phyloP scores from a whole-genome alignment of 2,113 vertebrate species.

The Galbula dea region DNA sequence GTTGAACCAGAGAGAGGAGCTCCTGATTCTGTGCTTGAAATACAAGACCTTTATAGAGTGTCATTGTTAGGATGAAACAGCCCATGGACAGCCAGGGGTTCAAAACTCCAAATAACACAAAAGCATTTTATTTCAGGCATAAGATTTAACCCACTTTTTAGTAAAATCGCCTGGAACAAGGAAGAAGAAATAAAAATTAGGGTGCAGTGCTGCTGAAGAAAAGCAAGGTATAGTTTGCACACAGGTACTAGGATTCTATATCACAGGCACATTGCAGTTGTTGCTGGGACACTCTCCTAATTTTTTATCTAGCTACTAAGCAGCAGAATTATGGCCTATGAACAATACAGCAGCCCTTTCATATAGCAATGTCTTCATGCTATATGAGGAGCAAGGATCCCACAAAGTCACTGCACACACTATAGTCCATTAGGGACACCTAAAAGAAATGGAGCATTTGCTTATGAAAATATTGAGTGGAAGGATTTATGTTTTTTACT shows the following conservation, averaged over 20 bases:
- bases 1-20: not conserved
- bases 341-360: not conserved
- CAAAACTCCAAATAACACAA: not conserved
- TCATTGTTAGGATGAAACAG: not conserved
- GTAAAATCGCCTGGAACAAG: not conserved
- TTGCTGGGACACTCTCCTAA: not conserved
- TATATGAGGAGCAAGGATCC: not conserved
- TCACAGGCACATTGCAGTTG: not conserved
- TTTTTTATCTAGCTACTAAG: not conserved
- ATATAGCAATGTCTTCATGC: not conserved
- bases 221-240: accelerated
- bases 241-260: not conserved
- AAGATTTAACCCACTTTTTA: not conserved
- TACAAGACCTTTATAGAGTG: not conserved
- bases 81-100: not conserved
- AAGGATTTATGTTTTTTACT: not conserved
- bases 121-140: not conserved
- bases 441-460: not conserved
- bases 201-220: not conserved
- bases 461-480: not conserved
- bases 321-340: not conserved
- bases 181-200: not conserved
- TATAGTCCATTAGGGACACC: not conserved
- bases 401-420: not conserved
- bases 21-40: not conserved